Conservation (phyloP, 2,888 invertebrate species). For the Nomada fabriciana region DNA sequence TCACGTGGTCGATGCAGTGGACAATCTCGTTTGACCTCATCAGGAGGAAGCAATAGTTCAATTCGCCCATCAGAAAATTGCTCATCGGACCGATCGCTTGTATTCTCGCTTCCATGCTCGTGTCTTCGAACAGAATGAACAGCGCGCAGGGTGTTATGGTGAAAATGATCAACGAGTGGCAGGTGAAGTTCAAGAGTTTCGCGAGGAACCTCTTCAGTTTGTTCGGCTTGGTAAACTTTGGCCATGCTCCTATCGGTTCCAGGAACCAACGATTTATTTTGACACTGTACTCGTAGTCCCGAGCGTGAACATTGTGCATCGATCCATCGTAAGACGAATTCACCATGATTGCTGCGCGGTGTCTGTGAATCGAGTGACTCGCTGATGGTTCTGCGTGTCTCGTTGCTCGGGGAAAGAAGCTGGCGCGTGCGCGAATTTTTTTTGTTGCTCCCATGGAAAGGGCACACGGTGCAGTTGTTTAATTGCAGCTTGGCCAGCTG, state of each 20-base stretch:
- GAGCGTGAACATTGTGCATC: neutral
- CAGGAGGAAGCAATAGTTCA: constrained; percentile 70
- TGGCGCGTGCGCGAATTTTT: constrained; percentile 42
- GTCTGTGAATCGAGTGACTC: neutral
- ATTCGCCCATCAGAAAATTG: constrained; percentile 71
- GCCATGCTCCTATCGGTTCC: constrained; percentile 74
- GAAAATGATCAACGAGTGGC: constrained; percentile 55
- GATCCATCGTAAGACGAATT: neutral
- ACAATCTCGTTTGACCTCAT: constrained; percentile 46
- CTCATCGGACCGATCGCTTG: constrained; percentile 71
- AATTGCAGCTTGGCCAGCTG: neutral
- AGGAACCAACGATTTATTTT: constrained; percentile 75
- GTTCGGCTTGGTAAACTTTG: neutral
- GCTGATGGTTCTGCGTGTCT: neutral
- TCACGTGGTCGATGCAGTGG: constrained; percentile 59
- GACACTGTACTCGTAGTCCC: constrained; percentile 66
- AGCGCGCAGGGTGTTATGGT: constrained; percentile 61
- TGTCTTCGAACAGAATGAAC: constrained; percentile 66
- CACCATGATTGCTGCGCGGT: constrained; percentile 18
- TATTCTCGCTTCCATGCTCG: constrained; percentile 48
- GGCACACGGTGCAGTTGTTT: neutral
- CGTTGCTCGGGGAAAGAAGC: neutral
- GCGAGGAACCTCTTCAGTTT: neutral
- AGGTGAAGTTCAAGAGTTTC: constrained; percentile 18
- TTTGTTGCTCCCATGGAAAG: neutral